Percentiles rank a stretch among this genome's conserved stretches.
phyloP scores from a whole-genome alignment of 2,113 vertebrate species.

The Chlorocebus sabaeus region DNA sequence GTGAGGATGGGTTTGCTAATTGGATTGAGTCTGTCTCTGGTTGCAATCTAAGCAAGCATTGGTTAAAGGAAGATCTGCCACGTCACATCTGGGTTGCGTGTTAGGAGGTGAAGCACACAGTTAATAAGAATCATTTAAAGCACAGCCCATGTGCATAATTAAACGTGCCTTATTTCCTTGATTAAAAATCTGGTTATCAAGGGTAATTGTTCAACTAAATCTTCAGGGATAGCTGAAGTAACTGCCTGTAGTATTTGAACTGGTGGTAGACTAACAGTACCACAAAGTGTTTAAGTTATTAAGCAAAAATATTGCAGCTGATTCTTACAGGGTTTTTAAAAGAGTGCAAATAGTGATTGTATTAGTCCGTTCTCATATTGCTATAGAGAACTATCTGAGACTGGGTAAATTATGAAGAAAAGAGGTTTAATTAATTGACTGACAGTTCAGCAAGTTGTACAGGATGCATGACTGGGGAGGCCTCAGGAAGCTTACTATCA shows the following conservation, averaged over 20 bases:
- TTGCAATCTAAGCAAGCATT: constrained; percentile 72
- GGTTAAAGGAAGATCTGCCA: constrained; percentile 69
- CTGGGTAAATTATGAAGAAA: too few species aligned
- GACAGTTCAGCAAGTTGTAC: too few species aligned
- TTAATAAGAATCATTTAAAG: constrained; percentile 82
- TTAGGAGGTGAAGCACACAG: constrained; percentile 70
- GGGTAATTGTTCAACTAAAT: constrained; percentile 71
- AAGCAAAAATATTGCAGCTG: background rate
- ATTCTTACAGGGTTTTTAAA: background rate
- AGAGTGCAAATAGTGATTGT: background rate
- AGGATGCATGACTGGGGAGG: too few species aligned
- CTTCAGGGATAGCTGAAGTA: constrained; percentile 61
- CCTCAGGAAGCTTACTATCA: too few species aligned
- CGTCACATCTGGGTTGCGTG: constrained; percentile 74
- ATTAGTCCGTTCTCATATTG: too few species aligned
- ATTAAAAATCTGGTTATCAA: constrained; percentile 83
- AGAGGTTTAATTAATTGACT: too few species aligned
- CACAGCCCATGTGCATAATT: constrained; percentile 79
- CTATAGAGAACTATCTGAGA: too few species aligned
- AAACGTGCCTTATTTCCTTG: constrained; percentile 80
- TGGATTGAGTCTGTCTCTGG: constrained; percentile 78
- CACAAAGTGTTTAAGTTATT: constrained; percentile 31
- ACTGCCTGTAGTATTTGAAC: constrained; percentile 55
- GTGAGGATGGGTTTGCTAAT: constrained; percentile 78
- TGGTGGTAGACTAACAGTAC: constrained; percentile 57